Evolutionary conservation across 92 coral and sea anemone genomes (phyloP).

Genomic region (Paramuricea clavata): DNA sequence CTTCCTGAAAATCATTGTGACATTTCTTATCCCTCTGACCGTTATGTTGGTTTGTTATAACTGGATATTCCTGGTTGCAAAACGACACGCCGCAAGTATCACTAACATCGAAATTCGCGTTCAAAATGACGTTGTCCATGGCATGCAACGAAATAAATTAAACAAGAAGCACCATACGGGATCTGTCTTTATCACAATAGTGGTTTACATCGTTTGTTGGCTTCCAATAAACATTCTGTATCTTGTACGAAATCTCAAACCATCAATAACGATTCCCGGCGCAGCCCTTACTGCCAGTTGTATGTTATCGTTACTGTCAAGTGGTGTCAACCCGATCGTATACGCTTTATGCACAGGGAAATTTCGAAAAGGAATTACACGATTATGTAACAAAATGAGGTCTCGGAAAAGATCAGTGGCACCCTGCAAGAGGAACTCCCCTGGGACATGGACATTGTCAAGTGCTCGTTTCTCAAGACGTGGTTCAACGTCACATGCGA

Average conservation of each 20-base stretch:
- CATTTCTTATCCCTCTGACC: constrained; percentile 75
- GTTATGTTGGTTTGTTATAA: constrained; percentile 88
- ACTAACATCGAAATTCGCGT: constrained; percentile 91
- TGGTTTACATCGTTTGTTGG: constrained; percentile 87
- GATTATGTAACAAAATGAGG: constrained; percentile 75
- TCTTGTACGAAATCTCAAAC: constrained; percentile 66
- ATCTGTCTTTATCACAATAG: constrained; percentile 85
- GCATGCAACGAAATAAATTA: constrained; percentile 37
- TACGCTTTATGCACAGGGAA: constrained; percentile 95
- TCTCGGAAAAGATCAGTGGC: constrained; percentile 48
- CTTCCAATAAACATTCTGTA: constrained; percentile 80
- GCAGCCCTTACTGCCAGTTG: constrained; percentile 67
- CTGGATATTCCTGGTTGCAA: constrained; percentile 91
- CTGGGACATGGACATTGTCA: constrained; percentile 76
- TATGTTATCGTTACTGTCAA: constrained; percentile 77
- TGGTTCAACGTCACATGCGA: constrained; percentile 39
- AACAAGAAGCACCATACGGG: constrained; percentile 80
- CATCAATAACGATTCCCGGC: constrained; percentile 62
- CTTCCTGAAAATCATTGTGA: constrained; percentile 67
- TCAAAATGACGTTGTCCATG: constrained; percentile 76
- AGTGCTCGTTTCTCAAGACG: constrained; percentile 75
- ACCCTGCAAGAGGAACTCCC: constrained; percentile 37
- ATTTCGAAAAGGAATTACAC: constrained; percentile 79
- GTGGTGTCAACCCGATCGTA: constrained; percentile 86
- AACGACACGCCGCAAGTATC: constrained; percentile 91